Base-by-base conservation (phyloP, 1,140 invertebrate genomes). In the Campoletis sonorensis region DNA sequence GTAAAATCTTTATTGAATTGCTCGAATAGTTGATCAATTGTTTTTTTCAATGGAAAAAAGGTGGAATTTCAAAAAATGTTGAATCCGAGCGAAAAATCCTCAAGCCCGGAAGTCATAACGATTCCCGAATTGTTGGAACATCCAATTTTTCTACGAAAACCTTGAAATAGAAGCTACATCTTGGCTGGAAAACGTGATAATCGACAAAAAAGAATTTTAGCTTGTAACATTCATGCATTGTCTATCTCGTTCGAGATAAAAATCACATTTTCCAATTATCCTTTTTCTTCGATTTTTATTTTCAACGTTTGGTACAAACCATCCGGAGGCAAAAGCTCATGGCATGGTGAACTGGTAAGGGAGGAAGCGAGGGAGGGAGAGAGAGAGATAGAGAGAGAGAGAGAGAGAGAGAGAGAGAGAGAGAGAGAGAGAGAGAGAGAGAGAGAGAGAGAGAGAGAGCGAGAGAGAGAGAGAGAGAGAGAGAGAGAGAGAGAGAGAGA, bases 161-260 rank as follows among this genome's bases (percentile, higher is more conserved):
- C 27, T 7, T 15, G 18, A 70, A 16, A 33, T 10, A 21, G 10
- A n/a, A 45, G 13, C 40, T 45, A 45, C 8, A 10, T 3, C 13
- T 21, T 0, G n/a, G 15, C 3, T n/a, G 67, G 13, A 33, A 33
- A 33, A 70, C 67, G 67, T 68, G 64, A 68, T 30, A 70, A 70
- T 70, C 10, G 26, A 68, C 27, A 27, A 21, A 21, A 33, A 30
- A n/a, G 13, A 30, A 18, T 68, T 30, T 2, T 15, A 11, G 21
- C 18, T 10, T 11, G 27, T 26, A 64, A 26, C 23, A n/a, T n/a
- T n/a, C n/a, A 27, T 64, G 27, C 67, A 70, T 70, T 70, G 67
- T 70, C 30, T 70, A n/a, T n/a, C 67, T 33, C 16, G 26, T 64
- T 15, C 61, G 30, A 70, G 30, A 70, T 33, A 70, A 70, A 70